Base-by-base conservation (phyloP, 2,797 vertebrate genomes). In the Hoplostethus atlanticus region DNA sequence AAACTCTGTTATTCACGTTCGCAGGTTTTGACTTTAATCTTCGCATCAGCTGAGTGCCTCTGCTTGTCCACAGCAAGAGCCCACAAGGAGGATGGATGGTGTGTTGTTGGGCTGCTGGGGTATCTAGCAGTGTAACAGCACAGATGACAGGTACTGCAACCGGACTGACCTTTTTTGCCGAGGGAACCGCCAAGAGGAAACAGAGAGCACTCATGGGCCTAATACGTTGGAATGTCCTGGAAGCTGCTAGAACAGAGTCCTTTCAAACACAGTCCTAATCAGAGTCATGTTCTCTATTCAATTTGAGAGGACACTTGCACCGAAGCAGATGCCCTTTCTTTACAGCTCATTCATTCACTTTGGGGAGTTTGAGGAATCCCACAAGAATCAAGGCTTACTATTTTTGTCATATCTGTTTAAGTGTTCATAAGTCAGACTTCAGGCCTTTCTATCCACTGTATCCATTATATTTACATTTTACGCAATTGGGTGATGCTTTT, bases 261-360 rank as follows among this genome's bases (percentile, higher is more conserved):
- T 90, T 93, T 94, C 75, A 92, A 92, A 89, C 53, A 68, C 71
- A 48, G 15, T 73, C 84, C 68, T 95, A 95, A 95, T 95, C 87
- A 89, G 89, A 95, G 93, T 94, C 93, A 95, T 94, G 92, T 90
- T 93, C 79, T 83, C 93, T 56, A 93, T 94, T 94, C 62, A 86
- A 94, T 95, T 94, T 92, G 70, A 68, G 81, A 83, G 71, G 86
- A 90, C 81, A 81, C 73, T 91, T 46, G 68, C 57, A 66, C 68
- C 78, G 71, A 91, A 53, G 80, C 82, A 77, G 79, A 89, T 81
- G 87, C 73, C 73, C 63, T 75, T 80, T 90, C 73, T 89, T 89
- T 58, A 88, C 73, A 78, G 71, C 50, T 81, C 77, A 82, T 84
- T 89, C 83, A 87, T 90, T 90, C 74, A 82, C 66, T 80, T 78